A percentile compares a stretch with the other conserved stretches of the same genome.
These are phyloP conservation scores for Phaonia tiefii DNA, from an alignment of 2,888 invertebrate species.

Conservation along the genomic window DNA sequence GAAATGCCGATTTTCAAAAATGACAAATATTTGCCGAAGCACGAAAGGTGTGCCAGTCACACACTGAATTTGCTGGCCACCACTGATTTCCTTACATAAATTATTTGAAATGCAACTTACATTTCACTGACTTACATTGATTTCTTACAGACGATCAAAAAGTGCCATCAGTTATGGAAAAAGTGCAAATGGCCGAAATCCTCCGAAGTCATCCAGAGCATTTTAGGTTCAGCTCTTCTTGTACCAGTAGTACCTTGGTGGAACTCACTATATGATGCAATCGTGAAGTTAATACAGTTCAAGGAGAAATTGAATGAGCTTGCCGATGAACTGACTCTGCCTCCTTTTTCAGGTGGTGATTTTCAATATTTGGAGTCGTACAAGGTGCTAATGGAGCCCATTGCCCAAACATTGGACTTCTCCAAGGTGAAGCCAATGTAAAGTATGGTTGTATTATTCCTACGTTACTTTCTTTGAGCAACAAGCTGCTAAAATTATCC, in stretches of 20 bases:
- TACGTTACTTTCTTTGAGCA: slow-evolving; percentile 30
- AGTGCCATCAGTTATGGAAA: no score
- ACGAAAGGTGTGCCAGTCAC: slow-evolving; percentile 40
- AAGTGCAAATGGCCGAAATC: slow-evolving; percentile 41
- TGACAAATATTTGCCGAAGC: slow-evolving; percentile 39
- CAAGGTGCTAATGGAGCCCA: no score
- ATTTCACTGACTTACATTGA: slow-evolving; percentile 32
- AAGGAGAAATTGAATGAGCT: no score
- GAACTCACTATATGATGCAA: slow-evolving; percentile 55
- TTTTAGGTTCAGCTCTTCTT: slow-evolving; percentile 47
- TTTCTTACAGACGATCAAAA: no score
- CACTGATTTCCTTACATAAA: slow-evolving; percentile 27
- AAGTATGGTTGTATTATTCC: no score
- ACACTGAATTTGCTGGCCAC: slow-evolving; percentile 42
- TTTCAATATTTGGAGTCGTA: no score
- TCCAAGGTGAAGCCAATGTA: slow-evolving; percentile 39
- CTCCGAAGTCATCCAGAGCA: slow-evolving; percentile 46
- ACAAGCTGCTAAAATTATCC: slow-evolving; percentile 44
- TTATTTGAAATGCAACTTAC: slow-evolving; percentile 23
- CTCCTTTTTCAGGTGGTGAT: no score
- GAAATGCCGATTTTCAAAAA: slow-evolving; percentile 43
- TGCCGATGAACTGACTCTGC: no score
- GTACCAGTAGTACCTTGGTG: slow-evolving; percentile 47
- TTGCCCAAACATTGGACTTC: slow-evolving; percentile 31
- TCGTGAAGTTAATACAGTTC: slow-evolving; percentile 34